These are phyloP conservation scores for Sciaenops ocellatus DNA, from an alignment of 2,797 vertebrate species.

Conservation along the genomic window DNA sequence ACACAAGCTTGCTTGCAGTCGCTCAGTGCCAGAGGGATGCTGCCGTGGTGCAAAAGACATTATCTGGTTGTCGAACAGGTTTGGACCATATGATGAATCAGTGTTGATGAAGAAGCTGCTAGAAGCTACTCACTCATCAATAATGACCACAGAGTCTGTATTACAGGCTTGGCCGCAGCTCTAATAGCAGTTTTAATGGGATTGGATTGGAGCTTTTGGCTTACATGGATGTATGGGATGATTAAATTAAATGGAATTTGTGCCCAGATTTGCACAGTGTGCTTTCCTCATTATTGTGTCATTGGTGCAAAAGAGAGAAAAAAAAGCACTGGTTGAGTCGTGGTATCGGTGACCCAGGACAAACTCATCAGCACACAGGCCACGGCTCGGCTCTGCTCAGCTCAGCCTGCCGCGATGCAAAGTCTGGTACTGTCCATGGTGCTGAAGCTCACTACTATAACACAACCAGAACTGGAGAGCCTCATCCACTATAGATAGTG, in stretches of 20 bases:
- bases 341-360: constrained; percentile 49
- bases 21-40: constrained; percentile 13
- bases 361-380: constrained; percentile 63
- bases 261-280: constrained; percentile 53
- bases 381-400: constrained; percentile 53
- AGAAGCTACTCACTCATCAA: constrained; percentile 52
- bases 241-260: constrained; percentile 66
- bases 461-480: background rate
- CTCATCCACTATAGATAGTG: background rate
- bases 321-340: constrained; percentile 38
- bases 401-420: constrained; percentile 46
- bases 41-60: constrained; percentile 14
- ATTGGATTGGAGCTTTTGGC: constrained; percentile 61
- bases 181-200: constrained; percentile 57
- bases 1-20: constrained; percentile 14
- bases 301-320: constrained; percentile 1
- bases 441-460: constrained; percentile 61
- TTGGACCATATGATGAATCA: constrained; percentile 36
- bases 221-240: constrained; percentile 53
- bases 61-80: constrained; percentile 38
- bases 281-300: constrained; percentile 57
- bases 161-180: constrained; percentile 45
- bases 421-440: constrained; percentile 75
- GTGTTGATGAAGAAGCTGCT: constrained; percentile 51
- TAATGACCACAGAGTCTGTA: constrained; percentile 35